These are phyloP conservation scores for Andinoacara biseriatus DNA, from an alignment of 2,113 vertebrate species.

Conservation along the genomic window DNA sequence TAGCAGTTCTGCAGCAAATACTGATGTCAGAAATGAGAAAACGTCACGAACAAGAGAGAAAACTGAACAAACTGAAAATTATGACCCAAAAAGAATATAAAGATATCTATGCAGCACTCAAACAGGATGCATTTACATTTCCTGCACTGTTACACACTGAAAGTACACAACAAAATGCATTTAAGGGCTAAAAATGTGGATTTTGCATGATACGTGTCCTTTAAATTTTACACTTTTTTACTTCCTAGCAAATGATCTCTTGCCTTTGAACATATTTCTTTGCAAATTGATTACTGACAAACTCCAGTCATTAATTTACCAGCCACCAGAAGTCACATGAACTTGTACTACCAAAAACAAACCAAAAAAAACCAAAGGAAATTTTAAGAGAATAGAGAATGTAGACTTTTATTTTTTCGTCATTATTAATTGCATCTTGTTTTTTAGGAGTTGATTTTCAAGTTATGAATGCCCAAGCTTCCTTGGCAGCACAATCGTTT, in stretches of 20 bases:
- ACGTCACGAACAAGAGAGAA: too few species aligned
- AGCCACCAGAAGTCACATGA: background rate
- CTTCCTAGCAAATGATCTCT: background rate
- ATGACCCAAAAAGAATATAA: too few species aligned
- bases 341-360: background rate
- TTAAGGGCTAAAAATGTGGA: too few species aligned
- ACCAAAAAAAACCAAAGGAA: background rate
- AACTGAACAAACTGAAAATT: too few species aligned
- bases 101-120: too few species aligned
- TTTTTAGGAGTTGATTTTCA: background rate
- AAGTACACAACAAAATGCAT: too few species aligned
- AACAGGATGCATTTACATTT: too few species aligned
- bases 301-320: background rate
- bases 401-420: background rate
- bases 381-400: background rate
- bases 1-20: too few species aligned
- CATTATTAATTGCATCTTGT: background rate
- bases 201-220: too few species aligned
- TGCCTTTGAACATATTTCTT: background rate
- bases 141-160: too few species aligned
- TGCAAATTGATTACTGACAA: background rate
- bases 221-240: background rate
- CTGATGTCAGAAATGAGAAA: too few species aligned
- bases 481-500: background rate
- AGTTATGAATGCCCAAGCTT: background rate